Conservation (phyloP, 2,113 vertebrate genomes). For the Daboia siamensis region DNA sequence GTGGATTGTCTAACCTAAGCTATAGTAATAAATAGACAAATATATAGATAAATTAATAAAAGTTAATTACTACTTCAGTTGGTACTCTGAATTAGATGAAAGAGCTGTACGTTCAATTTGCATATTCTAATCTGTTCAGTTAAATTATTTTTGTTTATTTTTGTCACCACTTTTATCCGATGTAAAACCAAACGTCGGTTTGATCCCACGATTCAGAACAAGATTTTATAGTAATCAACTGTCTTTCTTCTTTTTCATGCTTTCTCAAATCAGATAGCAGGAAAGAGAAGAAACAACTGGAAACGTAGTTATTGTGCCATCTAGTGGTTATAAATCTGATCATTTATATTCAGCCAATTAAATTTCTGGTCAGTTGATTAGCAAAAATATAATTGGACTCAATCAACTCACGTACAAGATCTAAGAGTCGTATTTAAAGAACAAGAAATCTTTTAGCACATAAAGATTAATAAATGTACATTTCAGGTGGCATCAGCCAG, state of each 20-base stretch:
- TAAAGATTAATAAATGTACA: not conserved
- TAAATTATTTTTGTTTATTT: not conserved
- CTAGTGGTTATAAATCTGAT: constrained; percentile 29
- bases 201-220: rapidly evolving
- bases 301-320: not conserved
- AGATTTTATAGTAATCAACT: not conserved
- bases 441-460: not conserved
- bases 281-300: not conserved
- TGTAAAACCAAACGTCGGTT: not conserved
- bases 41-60: not conserved
- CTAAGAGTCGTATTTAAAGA: not conserved
- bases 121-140: not conserved
- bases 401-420: not conserved
- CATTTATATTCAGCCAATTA: not conserved
- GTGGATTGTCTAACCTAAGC: not conserved
- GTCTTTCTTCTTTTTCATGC: not conserved
- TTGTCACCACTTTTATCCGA: not conserved
- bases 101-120: not conserved
- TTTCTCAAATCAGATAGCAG: not conserved
- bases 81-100: not conserved
- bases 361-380: not conserved
- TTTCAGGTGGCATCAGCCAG: not conserved
- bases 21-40: not conserved
- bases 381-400: not conserved
- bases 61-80: not conserved